Evolutionary conservation across 2,113 vertebrate species (phyloP).

Genomic region (Oceanodroma tethys): DNA sequence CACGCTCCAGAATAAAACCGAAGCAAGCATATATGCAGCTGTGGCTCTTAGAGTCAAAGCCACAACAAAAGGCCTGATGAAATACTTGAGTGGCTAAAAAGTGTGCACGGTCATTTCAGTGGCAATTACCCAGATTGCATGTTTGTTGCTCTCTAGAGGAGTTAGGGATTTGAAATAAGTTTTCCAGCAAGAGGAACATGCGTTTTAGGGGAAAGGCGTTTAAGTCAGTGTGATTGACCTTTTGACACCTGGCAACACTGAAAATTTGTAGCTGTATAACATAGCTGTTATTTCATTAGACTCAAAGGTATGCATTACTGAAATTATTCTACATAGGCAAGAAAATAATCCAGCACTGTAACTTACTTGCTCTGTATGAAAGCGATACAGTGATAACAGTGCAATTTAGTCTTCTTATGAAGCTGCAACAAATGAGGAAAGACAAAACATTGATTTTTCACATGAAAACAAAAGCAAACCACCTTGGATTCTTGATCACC

Average conservation of each 20-base stretch:
- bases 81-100: constrained; percentile 68
- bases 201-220: constrained; percentile 13
- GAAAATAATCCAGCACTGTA: background rate
- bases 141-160: constrained; percentile 49
- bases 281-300: background rate
- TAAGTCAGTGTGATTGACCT: background rate
- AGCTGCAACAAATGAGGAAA: background rate
- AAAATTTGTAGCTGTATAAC: background rate
- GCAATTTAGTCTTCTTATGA: background rate
- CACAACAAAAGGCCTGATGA: constrained; percentile 68
- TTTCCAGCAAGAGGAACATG: background rate
- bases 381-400: background rate
- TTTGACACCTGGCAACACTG: background rate
- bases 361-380: background rate
- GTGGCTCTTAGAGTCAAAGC: constrained; percentile 55
- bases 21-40: constrained; percentile 71
- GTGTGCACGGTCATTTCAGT: constrained; percentile 50
- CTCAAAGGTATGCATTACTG: background rate
- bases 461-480: background rate
- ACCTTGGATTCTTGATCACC: background rate
- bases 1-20: constrained; percentile 38
- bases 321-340: background rate
- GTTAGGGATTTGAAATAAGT: constrained; percentile 39
- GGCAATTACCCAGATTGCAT: constrained; percentile 56
- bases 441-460: background rate